Evolutionary conservation across 2,888 invertebrate genomes (phyloP).

Genomic region (Calliopum simillimum): DNA sequence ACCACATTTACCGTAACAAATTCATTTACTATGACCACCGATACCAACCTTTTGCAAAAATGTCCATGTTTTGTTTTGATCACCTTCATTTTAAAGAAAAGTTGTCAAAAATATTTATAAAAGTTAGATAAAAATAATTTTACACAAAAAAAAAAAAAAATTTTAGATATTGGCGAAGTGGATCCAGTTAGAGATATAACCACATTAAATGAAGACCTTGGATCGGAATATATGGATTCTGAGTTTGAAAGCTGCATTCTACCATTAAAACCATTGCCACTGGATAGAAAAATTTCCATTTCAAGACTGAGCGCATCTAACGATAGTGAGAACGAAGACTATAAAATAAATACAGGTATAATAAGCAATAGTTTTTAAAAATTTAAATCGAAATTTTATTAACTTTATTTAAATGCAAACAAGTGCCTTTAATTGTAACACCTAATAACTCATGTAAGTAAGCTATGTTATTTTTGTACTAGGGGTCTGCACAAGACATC

Average conservation of each 20-base stretch:
- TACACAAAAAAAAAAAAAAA: neutral
- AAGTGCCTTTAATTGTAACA: constrained; percentile 73
- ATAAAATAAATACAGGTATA: constrained; percentile 72
- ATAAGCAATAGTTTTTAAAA: neutral
- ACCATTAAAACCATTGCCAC: constrained; percentile 70
- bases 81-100: too few species aligned
- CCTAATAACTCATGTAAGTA: constrained; percentile 64
- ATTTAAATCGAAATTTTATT: constrained; percentile 1
- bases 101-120: neutral
- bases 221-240: constrained; percentile 77
- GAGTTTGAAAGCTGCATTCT: constrained; percentile 72
- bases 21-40: too few species aligned
- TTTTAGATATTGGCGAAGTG: constrained; percentile 69
- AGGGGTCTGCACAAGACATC: too few species aligned
- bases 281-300: constrained; percentile 69
- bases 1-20: too few species aligned
- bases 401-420: constrained; percentile 19
- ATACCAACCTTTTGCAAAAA: too few species aligned
- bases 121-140: neutral
- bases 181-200: constrained; percentile 75
- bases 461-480: neutral
- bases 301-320: constrained; percentile 74
- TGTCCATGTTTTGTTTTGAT: too few species aligned
- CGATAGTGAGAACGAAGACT: constrained; percentile 75
- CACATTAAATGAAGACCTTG: constrained; percentile 76